Percentiles rank a stretch among this genome's conserved stretches.
Conservation (phyloP, 2,888 invertebrate species). For the Aleiodes alternator region DNA sequence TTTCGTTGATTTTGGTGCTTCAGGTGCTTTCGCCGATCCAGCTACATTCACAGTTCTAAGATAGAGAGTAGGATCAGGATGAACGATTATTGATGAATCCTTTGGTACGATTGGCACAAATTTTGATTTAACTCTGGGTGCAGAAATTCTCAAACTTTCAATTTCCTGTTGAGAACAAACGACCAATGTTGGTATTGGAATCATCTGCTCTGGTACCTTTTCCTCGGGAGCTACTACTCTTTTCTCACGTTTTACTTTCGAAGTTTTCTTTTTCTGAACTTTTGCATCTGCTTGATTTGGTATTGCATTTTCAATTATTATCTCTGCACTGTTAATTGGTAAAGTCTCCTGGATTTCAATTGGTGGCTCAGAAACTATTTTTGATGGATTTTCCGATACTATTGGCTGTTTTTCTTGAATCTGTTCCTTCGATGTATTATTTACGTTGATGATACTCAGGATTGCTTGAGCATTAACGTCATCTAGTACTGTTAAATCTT, state of each 20-base stretch:
- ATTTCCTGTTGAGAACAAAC: constrained; percentile 66
- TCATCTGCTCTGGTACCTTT: constrained; percentile 54
- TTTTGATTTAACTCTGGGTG: constrained; percentile 49
- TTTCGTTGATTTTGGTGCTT: constrained; percentile 12
- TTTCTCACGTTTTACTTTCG: constrained; percentile 38
- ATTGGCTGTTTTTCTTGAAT: background rate
- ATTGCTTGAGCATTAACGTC: constrained; percentile 73
- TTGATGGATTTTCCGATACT: background rate
- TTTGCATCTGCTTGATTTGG: constrained; percentile 4
- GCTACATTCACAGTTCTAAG: constrained; percentile 58
- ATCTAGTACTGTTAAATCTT: constrained; percentile 62
- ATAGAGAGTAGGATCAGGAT: constrained; percentile 48
- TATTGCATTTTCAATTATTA: background rate
- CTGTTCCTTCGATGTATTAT: constrained; percentile 52
- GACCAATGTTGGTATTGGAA: constrained; percentile 66
- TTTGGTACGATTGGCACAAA: constrained; percentile 69
- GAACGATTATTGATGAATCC: background rate
- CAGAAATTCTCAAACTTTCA: constrained; percentile 5
- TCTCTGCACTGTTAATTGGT: background rate
- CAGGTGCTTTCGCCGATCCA: constrained; percentile 34
- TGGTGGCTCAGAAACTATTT: too few species aligned
- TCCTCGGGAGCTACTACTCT: constrained; percentile 16
- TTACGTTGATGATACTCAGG: constrained; percentile 71
- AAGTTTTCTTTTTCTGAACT: constrained; percentile 34
- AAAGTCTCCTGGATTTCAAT: too few species aligned